Evolutionary conservation across 37 sponge, comb jelly and placozoan species (phyloP), one percentile per base, ranked within the genome.

Genomic region (Spongilla lacustris): DNA sequence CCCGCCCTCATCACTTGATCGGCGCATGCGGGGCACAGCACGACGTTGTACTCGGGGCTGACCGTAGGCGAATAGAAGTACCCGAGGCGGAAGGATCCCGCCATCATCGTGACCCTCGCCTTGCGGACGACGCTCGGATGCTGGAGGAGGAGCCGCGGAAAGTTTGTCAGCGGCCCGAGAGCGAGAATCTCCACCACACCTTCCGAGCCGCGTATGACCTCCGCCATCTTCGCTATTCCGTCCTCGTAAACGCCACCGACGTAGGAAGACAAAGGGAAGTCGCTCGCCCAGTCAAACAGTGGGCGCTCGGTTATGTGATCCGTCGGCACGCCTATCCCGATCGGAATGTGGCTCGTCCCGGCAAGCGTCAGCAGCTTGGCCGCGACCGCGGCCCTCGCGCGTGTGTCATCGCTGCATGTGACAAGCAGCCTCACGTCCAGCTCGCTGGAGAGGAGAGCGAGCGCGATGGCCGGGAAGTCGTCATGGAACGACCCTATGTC

Each of bases 401-500:
- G 67, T 6, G 92, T 92, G 81, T 94, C 92, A 66, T 87, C 89
- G 10, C 92, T 77, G 37, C 82, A 85, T 5, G 89, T 94, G 25
- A 94, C 77, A 5, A 94, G 37, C 29, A 94, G 89, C 79, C 84
- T 84, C 31, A 94, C 82, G 35, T 94, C 89, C 76, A 91, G 50
- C 33, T 32, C 31, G n/a, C 58, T 8, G 76, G 76, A 87, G 78
- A 80, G 86, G 4, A 87, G 71, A 22, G 95, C 95, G 34, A 72
- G 82, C 30, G 67, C 87, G 10, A 94, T 86, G 35, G 95, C 95
- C 33, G 88, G 77, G 36, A 38, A 78, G 76, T 94, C 95, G 77
- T 94, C 95, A 34, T 86, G 66, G 33, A 78, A 84, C 1, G 86
- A 81, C 25, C 95, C 95, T 26, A 94, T 89, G 84, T 94, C 95